Conservation (phyloP, 2,888 invertebrate genomes). For the Neuroscelio doddi region DNA sequence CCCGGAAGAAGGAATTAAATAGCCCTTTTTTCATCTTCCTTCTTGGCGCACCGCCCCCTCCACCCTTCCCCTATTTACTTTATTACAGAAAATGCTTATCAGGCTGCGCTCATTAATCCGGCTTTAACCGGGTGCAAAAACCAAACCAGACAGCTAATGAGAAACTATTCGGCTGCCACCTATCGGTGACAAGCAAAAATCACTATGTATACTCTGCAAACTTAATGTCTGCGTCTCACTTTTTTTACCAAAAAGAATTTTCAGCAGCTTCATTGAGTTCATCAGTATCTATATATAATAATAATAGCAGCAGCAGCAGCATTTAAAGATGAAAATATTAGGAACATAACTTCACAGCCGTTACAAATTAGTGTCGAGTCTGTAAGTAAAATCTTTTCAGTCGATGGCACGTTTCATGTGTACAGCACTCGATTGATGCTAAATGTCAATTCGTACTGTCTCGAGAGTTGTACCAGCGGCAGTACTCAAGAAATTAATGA, state of each 20-base stretch:
- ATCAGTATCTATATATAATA: too few species aligned
- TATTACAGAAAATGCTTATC: constrained; percentile 39
- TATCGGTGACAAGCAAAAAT: neutral
- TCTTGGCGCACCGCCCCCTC: too few species aligned
- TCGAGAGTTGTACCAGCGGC: neutral
- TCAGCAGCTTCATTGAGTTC: neutral
- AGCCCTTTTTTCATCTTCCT: constrained; percentile 36
- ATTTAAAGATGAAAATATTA: too few species aligned
- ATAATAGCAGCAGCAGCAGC: too few species aligned
- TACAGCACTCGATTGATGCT: constrained; percentile 3
- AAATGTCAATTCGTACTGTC: constrained; percentile 5
- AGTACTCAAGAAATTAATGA: neutral
- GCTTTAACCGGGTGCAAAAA: constrained; percentile 34
- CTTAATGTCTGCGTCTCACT: neutral
- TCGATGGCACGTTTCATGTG: neutral
- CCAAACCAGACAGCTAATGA: constrained; percentile 5
- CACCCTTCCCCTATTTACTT: constrained; percentile 27
- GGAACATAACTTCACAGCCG: neutral
- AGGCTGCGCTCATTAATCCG: constrained; percentile 31
- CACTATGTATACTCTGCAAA: neutral
- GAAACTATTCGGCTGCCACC: neutral
- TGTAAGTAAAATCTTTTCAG: neutral
- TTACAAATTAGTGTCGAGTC: neutral
- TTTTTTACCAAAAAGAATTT: neutral
- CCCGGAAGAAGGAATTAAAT: constrained; percentile 38